These are phyloP conservation scores for Chironex yamaguchii DNA, from an alignment of 30 jellyfish, hydroid and myxozoan genomes.

Conservation along the genomic window DNA sequence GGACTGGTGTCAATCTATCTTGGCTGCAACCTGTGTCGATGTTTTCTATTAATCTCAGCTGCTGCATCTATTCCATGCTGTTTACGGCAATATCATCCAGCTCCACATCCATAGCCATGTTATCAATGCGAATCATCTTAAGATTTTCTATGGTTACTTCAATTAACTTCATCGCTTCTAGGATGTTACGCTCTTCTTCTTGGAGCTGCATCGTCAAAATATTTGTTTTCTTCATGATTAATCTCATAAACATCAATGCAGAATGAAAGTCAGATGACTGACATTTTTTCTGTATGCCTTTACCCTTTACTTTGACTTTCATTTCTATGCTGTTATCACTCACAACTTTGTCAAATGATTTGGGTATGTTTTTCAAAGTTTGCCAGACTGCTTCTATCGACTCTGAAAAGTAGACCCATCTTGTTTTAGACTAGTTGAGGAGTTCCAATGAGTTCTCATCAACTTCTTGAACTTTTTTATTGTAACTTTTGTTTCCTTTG, in stretches of 20 bases:
- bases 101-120: constrained; percentile 40
- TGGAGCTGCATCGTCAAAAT: constrained; percentile 50
- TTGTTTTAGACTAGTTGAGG: constrained; percentile 22
- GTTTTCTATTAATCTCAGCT: too few species aligned
- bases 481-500: constrained; percentile 22
- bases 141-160: constrained; percentile 54
- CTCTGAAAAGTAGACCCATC: constrained; percentile 35
- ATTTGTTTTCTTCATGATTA: constrained; percentile 47
- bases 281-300: constrained; percentile 38
- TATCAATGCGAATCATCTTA: constrained; percentile 25
- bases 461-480: background rate
- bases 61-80: too few species aligned
- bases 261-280: constrained; percentile 26
- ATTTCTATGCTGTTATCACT: constrained; percentile 15
- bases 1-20: too few species aligned
- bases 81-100: too few species aligned
- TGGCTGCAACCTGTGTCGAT: too few species aligned
- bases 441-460: constrained; percentile 25
- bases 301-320: constrained; percentile 43
- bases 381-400: constrained; percentile 57
- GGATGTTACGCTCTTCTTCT: constrained; percentile 56
- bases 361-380: constrained; percentile 7
- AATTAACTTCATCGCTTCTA: constrained; percentile 21
- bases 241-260: constrained; percentile 49
- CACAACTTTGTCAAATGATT: constrained; percentile 26